Percentiles rank a stretch among this genome's conserved stretches.
Conservation (phyloP, 2,888 invertebrate species). For the Leptopilina syphax region DNA sequence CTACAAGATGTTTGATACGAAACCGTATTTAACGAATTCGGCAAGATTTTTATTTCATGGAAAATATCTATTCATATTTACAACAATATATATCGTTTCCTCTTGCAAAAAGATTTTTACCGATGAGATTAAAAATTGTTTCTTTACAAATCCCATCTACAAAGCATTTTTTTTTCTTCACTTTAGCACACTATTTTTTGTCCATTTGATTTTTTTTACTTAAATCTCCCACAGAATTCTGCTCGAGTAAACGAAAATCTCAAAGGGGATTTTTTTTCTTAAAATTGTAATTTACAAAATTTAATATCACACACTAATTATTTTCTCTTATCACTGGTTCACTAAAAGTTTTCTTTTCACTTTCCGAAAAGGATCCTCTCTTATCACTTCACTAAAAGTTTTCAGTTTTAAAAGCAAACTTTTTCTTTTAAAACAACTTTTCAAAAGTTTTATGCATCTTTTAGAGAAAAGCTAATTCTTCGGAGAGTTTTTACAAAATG, state of each 20-base stretch:
- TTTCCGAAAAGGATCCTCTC: not conserved
- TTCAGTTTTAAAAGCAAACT: no score
- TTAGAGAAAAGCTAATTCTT: no score
- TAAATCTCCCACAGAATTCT: not conserved
- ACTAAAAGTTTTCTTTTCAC: not conserved
- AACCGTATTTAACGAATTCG: slow-evolving; percentile 65
- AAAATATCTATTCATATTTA: slow-evolving; percentile 74
- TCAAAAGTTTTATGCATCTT: no score
- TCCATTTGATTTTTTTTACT: not conserved
- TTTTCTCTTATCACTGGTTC: slow-evolving; percentile 31
- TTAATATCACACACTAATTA: slow-evolving; percentile 20
- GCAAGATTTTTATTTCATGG: slow-evolving; percentile 67
- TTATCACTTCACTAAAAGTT: slow-evolving; percentile 27
- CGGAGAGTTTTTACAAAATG: no score
- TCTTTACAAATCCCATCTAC: slow-evolving; percentile 26
- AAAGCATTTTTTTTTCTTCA: not conserved
- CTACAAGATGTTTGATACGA: not conserved
- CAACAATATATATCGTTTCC: slow-evolving; percentile 55
- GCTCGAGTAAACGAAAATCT: not conserved
- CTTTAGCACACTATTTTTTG: not conserved
- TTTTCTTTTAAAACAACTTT: no score
- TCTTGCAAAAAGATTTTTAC: not conserved
- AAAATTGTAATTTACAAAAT: not conserved
- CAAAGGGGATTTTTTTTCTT: no score
- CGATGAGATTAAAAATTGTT: slow-evolving; percentile 20